phyloP scores from a whole-genome alignment of 1,140 invertebrate species.

The Saccostrea echinata region DNA sequence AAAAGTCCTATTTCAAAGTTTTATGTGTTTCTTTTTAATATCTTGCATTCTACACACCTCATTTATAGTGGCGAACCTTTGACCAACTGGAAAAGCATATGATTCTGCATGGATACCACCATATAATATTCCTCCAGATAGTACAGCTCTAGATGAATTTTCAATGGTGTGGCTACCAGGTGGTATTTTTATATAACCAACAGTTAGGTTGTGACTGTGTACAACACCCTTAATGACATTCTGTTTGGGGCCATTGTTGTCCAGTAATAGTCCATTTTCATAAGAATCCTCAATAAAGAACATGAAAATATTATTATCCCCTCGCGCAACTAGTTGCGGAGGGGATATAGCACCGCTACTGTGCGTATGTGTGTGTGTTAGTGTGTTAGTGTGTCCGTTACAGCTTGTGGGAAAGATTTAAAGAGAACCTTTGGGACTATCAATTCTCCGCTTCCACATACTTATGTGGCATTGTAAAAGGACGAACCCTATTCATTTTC shows the following conservation, averaged over 20 bases:
- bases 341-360: too few species aligned
- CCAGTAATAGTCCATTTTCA: constrained; percentile 13
- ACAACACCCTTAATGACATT: background rate
- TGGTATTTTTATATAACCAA: constrained; percentile 2
- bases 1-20: too few species aligned
- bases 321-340: too few species aligned
- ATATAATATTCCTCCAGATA: constrained; percentile 49
- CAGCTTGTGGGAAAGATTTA: too few species aligned
- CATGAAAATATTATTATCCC: constrained; percentile 35
- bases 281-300: constrained; percentile 47
- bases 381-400: too few species aligned
- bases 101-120: constrained; percentile 46
- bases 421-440: too few species aligned
- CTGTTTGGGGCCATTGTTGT: background rate
- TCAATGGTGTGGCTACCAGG: constrained; percentile 40
- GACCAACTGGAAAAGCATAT: constrained; percentile 52
- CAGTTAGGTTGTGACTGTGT: background rate
- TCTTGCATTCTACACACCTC: too few species aligned
- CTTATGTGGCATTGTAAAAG: too few species aligned
- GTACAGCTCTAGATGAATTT: constrained; percentile 34
- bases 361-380: too few species aligned
- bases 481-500: too few species aligned
- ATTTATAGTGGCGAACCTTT: constrained; percentile 50
- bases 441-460: too few species aligned
- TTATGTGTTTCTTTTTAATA: too few species aligned